These are phyloP conservation scores for Falco naumanni DNA, from an alignment of 2,797 vertebrate genomes.

Conservation along the genomic window DNA sequence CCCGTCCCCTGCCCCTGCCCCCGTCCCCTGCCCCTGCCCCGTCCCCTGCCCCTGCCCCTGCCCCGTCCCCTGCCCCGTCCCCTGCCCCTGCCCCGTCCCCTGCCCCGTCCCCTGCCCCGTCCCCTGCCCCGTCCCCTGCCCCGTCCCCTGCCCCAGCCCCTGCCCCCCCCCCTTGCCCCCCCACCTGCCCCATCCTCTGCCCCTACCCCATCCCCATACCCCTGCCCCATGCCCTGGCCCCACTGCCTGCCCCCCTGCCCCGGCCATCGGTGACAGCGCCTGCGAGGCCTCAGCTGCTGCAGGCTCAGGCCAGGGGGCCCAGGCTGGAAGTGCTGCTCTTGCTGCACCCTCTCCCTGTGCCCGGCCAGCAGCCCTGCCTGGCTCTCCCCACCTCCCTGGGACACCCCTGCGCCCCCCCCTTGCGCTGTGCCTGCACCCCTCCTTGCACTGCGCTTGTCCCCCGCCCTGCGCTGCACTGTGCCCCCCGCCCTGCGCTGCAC, in stretches of 20 bases:
- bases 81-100: no score
- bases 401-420: not conserved
- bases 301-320: accelerated
- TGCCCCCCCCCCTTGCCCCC: no score
- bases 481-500: no score
- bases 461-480: no score
- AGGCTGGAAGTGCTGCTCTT: not conserved
- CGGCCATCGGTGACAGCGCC: accelerated
- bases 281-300: not conserved
- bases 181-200: no score
- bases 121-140: not conserved
- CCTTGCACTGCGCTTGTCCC: no score
- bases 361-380: not conserved
- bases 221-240: no score
- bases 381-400: not conserved
- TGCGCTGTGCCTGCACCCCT: no score
- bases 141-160: not conserved
- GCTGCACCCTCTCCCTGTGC: not conserved
- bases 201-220: accelerated
- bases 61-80: not conserved
- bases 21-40: no score
- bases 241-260: not conserved
- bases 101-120: no score
- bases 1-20: no score
- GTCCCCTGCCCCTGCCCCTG: not conserved